Percentiles rank a stretch among this genome's conserved stretches.
These are phyloP conservation scores for Cheirogaleus medius DNA, from an alignment of 2,113 vertebrate genomes.

Conservation along the genomic window DNA sequence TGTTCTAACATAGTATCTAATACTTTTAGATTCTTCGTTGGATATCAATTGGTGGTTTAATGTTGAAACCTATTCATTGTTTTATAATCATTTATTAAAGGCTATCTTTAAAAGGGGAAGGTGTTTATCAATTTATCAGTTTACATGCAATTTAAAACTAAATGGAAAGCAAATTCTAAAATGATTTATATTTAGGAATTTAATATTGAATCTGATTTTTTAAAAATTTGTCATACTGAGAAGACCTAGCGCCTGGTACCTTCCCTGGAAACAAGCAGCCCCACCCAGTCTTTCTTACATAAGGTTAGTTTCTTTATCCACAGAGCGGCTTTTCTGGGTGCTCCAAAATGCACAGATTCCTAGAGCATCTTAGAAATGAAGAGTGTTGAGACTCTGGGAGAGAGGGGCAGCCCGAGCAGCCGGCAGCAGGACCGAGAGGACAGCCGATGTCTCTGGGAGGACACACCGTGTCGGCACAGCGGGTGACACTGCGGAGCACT, in stretches of 20 bases:
- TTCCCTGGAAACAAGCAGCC: too few relatives aligned
- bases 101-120: background rate
- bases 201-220: background rate
- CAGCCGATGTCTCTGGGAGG: too few relatives aligned
- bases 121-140: background rate
- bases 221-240: background rate
- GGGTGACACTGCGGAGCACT: background rate
- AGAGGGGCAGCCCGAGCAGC: too few relatives aligned
- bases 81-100: background rate
- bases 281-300: too few relatives aligned
- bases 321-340: background rate
- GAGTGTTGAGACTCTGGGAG: background rate
- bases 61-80: background rate
- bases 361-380: background rate
- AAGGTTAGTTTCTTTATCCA: background rate
- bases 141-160: background rate
- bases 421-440: background rate
- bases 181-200: background rate
- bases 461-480: too few relatives aligned
- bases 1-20: background rate
- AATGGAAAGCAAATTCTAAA: background rate
- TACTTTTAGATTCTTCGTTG: background rate
- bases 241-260: background rate
- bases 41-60: too few relatives aligned
- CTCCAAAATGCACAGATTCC: too few relatives aligned